Evolutionary conservation across 2,888 invertebrate genomes (phyloP).

Genomic region (Drosophila paucipuncta): DNA sequence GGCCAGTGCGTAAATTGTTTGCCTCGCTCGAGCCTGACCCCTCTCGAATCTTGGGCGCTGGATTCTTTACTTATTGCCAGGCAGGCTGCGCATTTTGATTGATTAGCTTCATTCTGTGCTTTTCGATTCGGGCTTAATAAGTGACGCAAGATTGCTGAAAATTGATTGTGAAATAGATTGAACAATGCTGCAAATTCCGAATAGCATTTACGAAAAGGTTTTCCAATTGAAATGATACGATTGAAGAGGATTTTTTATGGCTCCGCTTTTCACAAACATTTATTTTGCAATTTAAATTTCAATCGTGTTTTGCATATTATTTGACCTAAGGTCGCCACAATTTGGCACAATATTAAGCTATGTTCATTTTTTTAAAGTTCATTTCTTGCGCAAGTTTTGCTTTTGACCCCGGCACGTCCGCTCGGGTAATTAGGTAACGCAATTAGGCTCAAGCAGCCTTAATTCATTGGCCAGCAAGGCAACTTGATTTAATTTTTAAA

Average conservation of each 20-base stretch:
- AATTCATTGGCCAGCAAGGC: constrained; percentile 31
- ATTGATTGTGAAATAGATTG: constrained; percentile 57
- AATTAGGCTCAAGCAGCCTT: constrained; percentile 43
- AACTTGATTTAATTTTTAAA: constrained; percentile 58
- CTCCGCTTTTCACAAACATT: neutral
- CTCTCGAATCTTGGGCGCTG: neutral
- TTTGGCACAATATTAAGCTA: constrained; percentile 10
- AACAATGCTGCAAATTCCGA: constrained; percentile 16
- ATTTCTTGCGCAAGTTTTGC: constrained; percentile 18
- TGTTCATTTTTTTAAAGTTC: constrained; percentile 33
- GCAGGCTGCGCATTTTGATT: constrained; percentile 60
- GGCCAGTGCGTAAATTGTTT: constrained; percentile 21
- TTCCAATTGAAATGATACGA: constrained; percentile 23
- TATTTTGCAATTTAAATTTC: constrained; percentile 15
- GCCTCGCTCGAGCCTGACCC: neutral
- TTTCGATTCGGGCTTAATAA: constrained; percentile 22
- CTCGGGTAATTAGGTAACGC: constrained; percentile 44
- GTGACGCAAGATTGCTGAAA: constrained; percentile 20
- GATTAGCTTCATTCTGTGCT: constrained; percentile 49
- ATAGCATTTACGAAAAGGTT: constrained; percentile 4
- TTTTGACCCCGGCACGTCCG: neutral
- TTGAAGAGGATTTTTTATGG: constrained; percentile 28
- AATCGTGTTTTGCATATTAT: neutral
- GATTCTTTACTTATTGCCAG: constrained; percentile 36
- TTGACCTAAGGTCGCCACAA: constrained; percentile 8